These are phyloP conservation scores for Heliconius ismenius DNA, from an alignment of 2,888 invertebrate genomes.

Conservation along the genomic window DNA sequence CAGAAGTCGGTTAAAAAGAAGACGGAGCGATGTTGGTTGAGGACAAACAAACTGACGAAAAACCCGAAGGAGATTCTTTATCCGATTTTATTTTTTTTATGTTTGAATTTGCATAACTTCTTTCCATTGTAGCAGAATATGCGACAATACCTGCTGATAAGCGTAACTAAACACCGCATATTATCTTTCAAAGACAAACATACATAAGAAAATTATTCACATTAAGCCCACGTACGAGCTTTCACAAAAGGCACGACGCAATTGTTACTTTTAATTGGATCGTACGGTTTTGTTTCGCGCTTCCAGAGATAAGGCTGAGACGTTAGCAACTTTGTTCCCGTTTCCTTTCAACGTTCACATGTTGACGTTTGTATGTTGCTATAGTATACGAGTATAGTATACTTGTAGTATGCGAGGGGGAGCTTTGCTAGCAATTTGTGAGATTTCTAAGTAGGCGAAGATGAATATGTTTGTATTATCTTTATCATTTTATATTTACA, in stretches of 20 bases:
- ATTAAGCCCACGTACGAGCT: conserved; percentile 12
- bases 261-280: conserved; percentile 38
- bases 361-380: background rate
- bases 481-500: background rate
- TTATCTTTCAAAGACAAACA: background rate
- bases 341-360: conserved; percentile 21
- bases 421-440: background rate
- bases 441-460: background rate
- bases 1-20: too few species aligned
- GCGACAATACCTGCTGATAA: too few species aligned
- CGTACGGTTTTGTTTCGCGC: conserved; percentile 32
- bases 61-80: too few species aligned
- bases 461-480: background rate
- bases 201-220: conserved; percentile 16
- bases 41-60: too few species aligned
- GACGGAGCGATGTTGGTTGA: too few species aligned
- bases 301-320: conserved; percentile 27
- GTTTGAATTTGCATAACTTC: too few species aligned
- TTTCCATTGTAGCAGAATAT: too few species aligned
- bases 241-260: conserved; percentile 9
- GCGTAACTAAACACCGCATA: background rate
- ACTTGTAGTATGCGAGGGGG: background rate
- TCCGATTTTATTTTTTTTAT: too few species aligned
- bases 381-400: background rate
- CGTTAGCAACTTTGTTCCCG: conserved; percentile 32